Evolutionary conservation across 2,113 vertebrate species (phyloP).

Genomic region (Solenodon paradoxus): DNA sequence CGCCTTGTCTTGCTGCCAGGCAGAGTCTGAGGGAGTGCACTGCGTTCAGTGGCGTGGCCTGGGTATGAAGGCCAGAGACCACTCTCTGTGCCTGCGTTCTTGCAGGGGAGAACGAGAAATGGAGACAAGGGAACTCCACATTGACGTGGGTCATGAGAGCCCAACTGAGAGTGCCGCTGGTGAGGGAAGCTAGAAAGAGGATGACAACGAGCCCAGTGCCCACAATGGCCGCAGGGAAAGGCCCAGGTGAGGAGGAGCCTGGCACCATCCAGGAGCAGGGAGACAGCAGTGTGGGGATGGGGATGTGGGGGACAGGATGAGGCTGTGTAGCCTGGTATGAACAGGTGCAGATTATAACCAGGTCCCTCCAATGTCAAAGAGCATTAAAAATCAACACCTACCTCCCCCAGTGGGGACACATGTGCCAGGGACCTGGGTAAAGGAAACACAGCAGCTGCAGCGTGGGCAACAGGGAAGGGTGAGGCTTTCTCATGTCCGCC

Average conservation of each 20-base stretch:
- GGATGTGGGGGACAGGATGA: no score
- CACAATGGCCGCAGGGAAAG: not conserved
- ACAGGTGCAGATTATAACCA: not conserved
- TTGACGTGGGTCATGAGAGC: not conserved
- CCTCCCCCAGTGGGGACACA: not conserved
- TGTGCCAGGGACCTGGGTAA: not conserved
- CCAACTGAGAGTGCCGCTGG: not conserved
- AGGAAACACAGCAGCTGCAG: not conserved
- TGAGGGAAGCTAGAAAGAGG: not conserved
- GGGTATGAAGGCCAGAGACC: not conserved
- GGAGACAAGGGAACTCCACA: not conserved
- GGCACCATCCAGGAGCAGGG: accelerated
- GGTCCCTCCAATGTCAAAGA: not conserved
- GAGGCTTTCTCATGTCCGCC: not conserved
- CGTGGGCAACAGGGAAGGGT: not conserved
- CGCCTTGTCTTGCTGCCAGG: no score
- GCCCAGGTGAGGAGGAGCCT: not conserved
- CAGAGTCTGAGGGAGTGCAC: not conserved
- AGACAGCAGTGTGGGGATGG: not conserved
- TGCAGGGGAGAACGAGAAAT: not conserved
- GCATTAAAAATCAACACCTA: no score
- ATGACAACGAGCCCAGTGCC: not conserved
- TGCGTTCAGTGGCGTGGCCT: not conserved
- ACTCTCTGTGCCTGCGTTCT: not conserved
- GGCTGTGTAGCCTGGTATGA: not conserved